Evolutionary conservation across 2,797 vertebrate species (phyloP), one percentile per base, ranked within the genome.

Genomic region (Malurus leucopterus): DNA sequence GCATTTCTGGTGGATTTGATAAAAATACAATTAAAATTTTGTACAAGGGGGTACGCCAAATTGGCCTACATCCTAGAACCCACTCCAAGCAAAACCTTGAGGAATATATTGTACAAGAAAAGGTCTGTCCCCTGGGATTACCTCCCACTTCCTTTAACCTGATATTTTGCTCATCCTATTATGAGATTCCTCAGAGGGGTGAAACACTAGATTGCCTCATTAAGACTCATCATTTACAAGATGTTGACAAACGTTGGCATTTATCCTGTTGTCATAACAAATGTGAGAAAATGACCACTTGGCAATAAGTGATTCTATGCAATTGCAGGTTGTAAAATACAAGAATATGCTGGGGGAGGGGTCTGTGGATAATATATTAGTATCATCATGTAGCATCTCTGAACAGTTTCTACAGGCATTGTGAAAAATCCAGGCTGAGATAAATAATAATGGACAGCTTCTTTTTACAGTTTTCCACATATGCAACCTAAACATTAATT

Each of bases 201-300:
- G 92, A 97, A 97, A 96, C 91, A 95, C 94, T 97, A 96, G 96
- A 96, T 97, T 97, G 95, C 94, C 96, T 97, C 96, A 98, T 98
- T 98, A 97, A 97, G 97, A 91, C 95, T 97, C 97, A 97, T 97
- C 96, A 97, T 97, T 97, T 97, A 97, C 96, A 97, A 97, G 96
- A 97, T 97, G 96, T 97, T 97, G 97, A 98, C 97, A 97, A 97
- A 97, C 70, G 93, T 82, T 97, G 97, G 97, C 97, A 96, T 97
- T 97, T 97, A 97, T 97, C 95, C 96, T 97, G 95, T 97, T 97
- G 96, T 95, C 95, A 95, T 97, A 97, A 97, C 96, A 97, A 97
- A 97, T 97, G 96, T 96, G 96, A 96, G 96, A 97, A 97, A 97
- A 97, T 97, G 96, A 97, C 97, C 97, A 96, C 95, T 97, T 97